Base-by-base conservation (phyloP, 2,888 invertebrate genomes). In the Elmis aenea region DNA sequence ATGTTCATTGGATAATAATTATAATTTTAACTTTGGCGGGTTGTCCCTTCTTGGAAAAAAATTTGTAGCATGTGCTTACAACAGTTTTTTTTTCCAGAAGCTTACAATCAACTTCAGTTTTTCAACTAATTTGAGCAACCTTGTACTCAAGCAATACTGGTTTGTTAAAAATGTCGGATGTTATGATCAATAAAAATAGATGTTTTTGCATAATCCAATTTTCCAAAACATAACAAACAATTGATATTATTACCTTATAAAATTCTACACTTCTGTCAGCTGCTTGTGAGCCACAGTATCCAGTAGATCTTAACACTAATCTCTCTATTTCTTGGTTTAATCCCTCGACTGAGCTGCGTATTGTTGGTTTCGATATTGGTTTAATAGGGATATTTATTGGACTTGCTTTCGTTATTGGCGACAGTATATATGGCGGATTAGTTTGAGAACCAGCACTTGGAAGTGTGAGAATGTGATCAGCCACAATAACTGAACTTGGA, bases 291-390 rank as follows among this genome's bases (percentile, higher is more conserved):
- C 72, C 73, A 4, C 73, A 72, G 41, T 68, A 70, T n/a, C 46
- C 51, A 21, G 66, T 59, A 24, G 66, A 59, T 57, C 71, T 73
- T 28, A 85, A 70, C 38, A 87, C 87, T 39, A 88, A 75, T 61
- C 81, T 75, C 67, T 89, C 89, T 45, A 90, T 87, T 70, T 89
- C 89, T 66, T 85, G 87, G 67, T 89, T 90, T 11, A 89, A 75
- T 12, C 88, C 89, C 67, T 91, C 90, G 8, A 88, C 85, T 24
- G 89, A 89, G 47, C 82, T 88, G 33, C 88, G 74, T 62, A 87
- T 85, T 36, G 84, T 82, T 55, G 84, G 74, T 54, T 77, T 70
- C 20, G 76, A 73, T 23, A 75, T 68, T 36, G 73, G 70, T 48
- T 74, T 72, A 68, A 46, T 67, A 56, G 76, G 75, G 59, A 77